Percentiles rank a stretch among this genome's conserved stretches.
These are phyloP conservation scores for Choloepus hoffmanni DNA, from an alignment of 2,113 vertebrate species.

Conservation along the genomic window DNA sequence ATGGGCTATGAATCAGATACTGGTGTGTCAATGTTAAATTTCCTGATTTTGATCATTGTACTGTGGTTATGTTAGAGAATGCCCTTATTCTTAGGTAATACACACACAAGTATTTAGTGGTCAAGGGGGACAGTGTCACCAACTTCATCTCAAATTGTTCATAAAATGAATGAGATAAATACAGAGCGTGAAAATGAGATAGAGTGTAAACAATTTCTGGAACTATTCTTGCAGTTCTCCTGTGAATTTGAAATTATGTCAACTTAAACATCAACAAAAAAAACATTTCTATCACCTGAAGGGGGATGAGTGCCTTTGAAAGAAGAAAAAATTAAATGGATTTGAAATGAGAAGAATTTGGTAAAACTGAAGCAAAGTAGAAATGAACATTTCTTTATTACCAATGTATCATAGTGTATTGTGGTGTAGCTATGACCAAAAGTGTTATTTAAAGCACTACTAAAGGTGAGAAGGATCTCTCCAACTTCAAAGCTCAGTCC, in stretches of 20 bases:
- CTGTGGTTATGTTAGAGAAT: neutral
- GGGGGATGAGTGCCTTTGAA: neutral
- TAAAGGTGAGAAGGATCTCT: neutral
- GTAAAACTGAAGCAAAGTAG: neutral
- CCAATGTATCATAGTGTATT: neutral
- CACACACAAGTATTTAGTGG: neutral
- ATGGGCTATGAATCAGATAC: neutral
- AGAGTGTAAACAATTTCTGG: neutral
- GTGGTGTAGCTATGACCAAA: neutral
- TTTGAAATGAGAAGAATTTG: conserved; percentile 28
- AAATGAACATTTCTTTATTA: neutral
- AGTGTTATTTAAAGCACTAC: neutral
- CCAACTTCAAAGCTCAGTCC: neutral
- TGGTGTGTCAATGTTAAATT: neutral
- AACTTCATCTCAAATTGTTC: neutral
- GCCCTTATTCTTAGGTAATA: neutral
- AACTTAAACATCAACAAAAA: neutral
- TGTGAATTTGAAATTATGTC: neutral
- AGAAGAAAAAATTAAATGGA: neutral
- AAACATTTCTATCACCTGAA: neutral
- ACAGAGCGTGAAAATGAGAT: neutral
- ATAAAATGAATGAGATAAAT: neutral
- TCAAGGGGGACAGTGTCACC: neutral
- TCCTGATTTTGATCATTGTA: neutral
- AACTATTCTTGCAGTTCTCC: neutral